Base-by-base conservation (phyloP, 2,888 invertebrate species). In the Sinelater perroti region DNA sequence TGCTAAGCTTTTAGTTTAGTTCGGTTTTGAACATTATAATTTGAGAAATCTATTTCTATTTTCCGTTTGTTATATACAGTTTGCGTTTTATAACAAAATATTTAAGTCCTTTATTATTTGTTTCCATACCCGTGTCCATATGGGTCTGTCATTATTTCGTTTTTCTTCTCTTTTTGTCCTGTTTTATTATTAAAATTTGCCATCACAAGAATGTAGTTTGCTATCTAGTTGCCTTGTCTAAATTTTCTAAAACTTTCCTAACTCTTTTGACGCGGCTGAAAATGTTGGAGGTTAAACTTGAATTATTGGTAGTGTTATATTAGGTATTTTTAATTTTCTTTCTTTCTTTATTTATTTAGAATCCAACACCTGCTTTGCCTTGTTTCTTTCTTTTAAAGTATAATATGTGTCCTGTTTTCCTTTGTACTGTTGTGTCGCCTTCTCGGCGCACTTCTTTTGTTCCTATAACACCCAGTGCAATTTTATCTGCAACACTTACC, bases 1-100 rank as follows among this genome's bases (percentile, higher is more conserved):
- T 33, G 14, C 13, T 33, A 33, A 10, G 33, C 16, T 14, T 13
- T 4, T 33, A 36, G 36, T 18, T n/a, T n/a, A 17, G 17, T 17
- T 36, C 36, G 36, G 6, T 36, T 36, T 4, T 33, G 14, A 6
- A 13, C 8, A 33, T 5, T 2, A 13, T 16, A 10, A 14, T 33
- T 30, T n/a, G 30, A 30, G 30, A 38, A n/a, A n/a, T 20, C 40
- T 13, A 40, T 6, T 21, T 40, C 13, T 24, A 40, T 40, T 14
- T 20, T 8, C 24, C 24, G 10, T 36, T 36, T 8, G 17, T 17
- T 17, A 36, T 36, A 5, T 3, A 3, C 2, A 36, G 18, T 16
- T 17, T 33, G 3, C 10, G 11, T 3, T 33, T 33, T 2, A 33
- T 10, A 3, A 16, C 33, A 13, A 33, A 33, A 5, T 36, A 36